Conservation (phyloP, 2,113 vertebrate genomes). For the Archocentrus centrarchus region DNA sequence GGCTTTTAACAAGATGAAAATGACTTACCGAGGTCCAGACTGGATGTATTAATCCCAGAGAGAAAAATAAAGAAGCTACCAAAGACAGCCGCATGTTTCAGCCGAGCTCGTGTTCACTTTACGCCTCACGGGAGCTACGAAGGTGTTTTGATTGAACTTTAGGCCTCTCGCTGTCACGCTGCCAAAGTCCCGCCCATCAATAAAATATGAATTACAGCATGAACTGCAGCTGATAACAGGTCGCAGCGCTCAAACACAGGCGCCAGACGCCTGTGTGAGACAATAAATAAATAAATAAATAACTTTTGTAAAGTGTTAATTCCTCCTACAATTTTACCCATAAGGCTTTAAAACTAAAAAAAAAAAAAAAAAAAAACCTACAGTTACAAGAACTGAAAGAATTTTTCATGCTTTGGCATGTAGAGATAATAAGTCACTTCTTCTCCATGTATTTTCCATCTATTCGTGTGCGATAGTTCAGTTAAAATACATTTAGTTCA, state of each 20-base stretch:
- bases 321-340: neutral
- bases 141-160: slow-evolving; percentile 2
- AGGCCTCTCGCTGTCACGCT: neutral
- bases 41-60: neutral
- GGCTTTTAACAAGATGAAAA: neutral
- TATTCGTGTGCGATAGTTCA: neutral
- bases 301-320: neutral
- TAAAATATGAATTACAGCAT: neutral
- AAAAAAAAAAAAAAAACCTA: neutral
- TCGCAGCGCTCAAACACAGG: neutral
- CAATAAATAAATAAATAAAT: neutral
- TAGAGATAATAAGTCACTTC: neutral
- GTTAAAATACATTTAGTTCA: neutral
- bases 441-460: neutral
- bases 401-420: neutral
- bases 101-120: neutral
- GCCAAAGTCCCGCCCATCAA: slow-evolving; percentile 30
- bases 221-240: neutral
- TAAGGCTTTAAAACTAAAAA: neutral
- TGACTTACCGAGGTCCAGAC: slow-evolving; percentile 32
- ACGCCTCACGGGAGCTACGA: neutral
- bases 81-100: slow-evolving; percentile 31
- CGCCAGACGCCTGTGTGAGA: neutral
- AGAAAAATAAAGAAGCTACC: neutral
- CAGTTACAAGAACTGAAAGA: neutral